Conservation (phyloP, 2,888 invertebrate genomes). For the Zaprionus bogoriensis region DNA sequence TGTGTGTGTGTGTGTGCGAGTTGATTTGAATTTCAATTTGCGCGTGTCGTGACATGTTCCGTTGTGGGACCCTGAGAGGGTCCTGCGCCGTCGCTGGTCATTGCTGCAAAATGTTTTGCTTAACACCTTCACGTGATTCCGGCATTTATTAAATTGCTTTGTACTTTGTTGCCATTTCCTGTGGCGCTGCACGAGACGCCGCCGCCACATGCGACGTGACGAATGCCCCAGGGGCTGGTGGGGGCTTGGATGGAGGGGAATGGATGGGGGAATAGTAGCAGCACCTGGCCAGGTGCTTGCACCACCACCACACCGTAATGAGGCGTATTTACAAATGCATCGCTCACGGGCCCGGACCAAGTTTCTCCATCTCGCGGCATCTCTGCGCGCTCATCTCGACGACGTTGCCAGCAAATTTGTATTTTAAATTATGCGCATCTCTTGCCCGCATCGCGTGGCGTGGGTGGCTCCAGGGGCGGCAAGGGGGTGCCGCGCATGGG, state of each 20-base stretch:
- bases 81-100: slow-evolving; percentile 28
- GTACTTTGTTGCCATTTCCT: slow-evolving; percentile 76
- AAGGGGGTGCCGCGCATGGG: not conserved
- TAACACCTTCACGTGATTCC: slow-evolving; percentile 79
- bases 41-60: not conserved
- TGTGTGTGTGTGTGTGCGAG: no score
- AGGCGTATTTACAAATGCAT: slow-evolving; percentile 72
- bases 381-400: not conserved
- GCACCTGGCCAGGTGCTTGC: slow-evolving; percentile 16
- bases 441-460: not conserved
- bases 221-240: slow-evolving; percentile 41
- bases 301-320: no score
- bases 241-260: not conserved
- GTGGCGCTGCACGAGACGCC: slow-evolving; percentile 60
- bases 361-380: not conserved
- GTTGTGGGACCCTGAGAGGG: not conserved
- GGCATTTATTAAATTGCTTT: slow-evolving; percentile 78
- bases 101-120: slow-evolving; percentile 68
- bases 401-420: slow-evolving; percentile 58
- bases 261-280: not conserved
- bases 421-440: slow-evolving; percentile 74
- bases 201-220: slow-evolving; percentile 68
- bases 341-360: not conserved
- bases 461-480: not conserved
- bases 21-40: no score